Conservation (phyloP, 1,140 invertebrate species). For the Antheraea pernyi region DNA sequence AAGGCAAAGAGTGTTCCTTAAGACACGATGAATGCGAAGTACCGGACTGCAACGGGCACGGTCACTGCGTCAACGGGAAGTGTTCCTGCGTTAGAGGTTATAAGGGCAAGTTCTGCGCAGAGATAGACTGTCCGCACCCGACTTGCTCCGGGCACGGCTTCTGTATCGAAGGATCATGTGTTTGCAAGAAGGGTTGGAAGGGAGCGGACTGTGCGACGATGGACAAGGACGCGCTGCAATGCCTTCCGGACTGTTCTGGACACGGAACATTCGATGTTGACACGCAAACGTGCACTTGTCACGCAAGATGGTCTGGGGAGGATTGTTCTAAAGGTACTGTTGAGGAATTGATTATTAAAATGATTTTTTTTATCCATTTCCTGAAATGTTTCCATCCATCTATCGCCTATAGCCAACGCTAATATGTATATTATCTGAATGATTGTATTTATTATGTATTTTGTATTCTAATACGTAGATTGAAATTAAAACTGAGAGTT, state of each 20-base stretch:
- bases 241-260: constrained; percentile 95
- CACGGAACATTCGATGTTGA: constrained; percentile 97
- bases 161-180: constrained; percentile 96
- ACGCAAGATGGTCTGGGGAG: constrained; percentile 94
- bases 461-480: too few relatives aligned
- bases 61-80: constrained; percentile 96
- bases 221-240: constrained; percentile 95
- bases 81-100: constrained; percentile 96
- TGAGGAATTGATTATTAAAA: too few relatives aligned
- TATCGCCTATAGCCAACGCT: too few relatives aligned
- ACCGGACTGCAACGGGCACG: constrained; percentile 96
- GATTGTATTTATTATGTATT: too few relatives aligned
- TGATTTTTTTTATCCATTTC: too few relatives aligned
- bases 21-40: constrained; percentile 96
- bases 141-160: constrained; percentile 97
- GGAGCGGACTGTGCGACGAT: constrained; percentile 94
- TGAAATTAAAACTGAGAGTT: too few relatives aligned
- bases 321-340: constrained; percentile 93
- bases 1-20: constrained; percentile 96
- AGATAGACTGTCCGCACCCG: constrained; percentile 96
- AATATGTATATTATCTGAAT: too few relatives aligned
- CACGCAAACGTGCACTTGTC: constrained; percentile 94
- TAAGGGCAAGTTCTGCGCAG: constrained; percentile 95
- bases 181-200: constrained; percentile 98
- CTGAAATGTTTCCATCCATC: too few relatives aligned